Evolutionary conservation across 2,797 vertebrate genomes (phyloP).

Genomic region (Liasis olivaceus): DNA sequence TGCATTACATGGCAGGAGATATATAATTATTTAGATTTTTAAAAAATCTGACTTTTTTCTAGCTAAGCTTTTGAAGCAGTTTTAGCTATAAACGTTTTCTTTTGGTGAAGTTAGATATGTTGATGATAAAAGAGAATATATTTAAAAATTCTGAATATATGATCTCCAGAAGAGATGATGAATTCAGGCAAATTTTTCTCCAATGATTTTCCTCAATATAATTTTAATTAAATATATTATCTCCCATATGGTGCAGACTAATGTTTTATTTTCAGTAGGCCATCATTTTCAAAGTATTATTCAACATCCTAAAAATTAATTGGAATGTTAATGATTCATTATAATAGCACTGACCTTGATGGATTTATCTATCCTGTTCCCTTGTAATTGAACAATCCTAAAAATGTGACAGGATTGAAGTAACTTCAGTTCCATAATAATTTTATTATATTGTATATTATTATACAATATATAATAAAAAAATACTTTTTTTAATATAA

Average conservation of each 20-base stretch:
- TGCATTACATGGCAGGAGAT: background rate
- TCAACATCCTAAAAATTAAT: slow-evolving; percentile 73
- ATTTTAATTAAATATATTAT: slow-evolving; percentile 58
- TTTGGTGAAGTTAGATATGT: background rate
- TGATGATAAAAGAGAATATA: slow-evolving; percentile 25
- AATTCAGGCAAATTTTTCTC: background rate
- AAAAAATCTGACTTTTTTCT: background rate
- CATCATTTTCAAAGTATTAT: slow-evolving; percentile 70
- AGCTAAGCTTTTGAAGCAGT: background rate
- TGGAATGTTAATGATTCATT: slow-evolving; percentile 76
- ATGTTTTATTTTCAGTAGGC: slow-evolving; percentile 68
- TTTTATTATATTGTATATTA: too few species aligned
- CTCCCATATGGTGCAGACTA: slow-evolving; percentile 57
- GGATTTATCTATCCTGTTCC: slow-evolving; percentile 55
- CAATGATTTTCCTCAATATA: slow-evolving; percentile 31
- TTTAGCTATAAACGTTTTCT: background rate
- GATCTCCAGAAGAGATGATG: slow-evolving; percentile 26
- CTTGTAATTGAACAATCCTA: slow-evolving; percentile 66
- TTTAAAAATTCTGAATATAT: slow-evolving; percentile 12
- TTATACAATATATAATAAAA: too few species aligned
- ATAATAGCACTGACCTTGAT: slow-evolving; percentile 68
- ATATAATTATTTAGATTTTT: background rate
- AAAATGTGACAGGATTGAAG: slow-evolving; percentile 62
- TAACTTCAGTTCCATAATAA: slow-evolving; percentile 33
- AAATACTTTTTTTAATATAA: background rate